Conservation (phyloP, 2,797 vertebrate genomes). For the Spondyliosoma cantharus region DNA sequence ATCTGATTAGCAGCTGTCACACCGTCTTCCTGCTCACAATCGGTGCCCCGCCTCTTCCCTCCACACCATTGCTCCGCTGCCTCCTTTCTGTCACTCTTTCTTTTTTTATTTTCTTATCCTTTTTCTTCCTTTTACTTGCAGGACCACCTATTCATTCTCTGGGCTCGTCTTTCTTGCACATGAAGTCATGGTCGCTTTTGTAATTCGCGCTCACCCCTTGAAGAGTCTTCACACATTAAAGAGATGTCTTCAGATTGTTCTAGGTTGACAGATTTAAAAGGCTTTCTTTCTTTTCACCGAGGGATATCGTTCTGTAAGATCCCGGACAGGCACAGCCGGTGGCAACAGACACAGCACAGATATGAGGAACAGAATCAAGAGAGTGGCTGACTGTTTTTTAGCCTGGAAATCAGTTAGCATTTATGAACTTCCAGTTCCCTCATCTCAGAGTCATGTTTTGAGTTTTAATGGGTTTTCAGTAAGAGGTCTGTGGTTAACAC, state of each 20-base stretch:
- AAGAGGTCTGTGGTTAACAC: too few relatives aligned
- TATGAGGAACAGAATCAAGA: not conserved
- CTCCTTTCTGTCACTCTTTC: slow-evolving; percentile 58
- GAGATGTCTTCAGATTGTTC: not conserved
- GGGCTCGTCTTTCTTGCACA: slow-evolving; percentile 27
- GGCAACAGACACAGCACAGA: not conserved
- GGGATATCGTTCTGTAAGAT: not conserved
- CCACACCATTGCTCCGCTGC: slow-evolving; percentile 63
- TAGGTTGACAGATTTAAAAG: slow-evolving; percentile 12
- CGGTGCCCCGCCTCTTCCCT: slow-evolving; percentile 59
- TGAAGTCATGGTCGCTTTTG: slow-evolving; percentile 17
- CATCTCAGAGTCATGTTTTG: too few relatives aligned
- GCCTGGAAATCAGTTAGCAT: too few relatives aligned
- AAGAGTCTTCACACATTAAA: slow-evolving; percentile 17
- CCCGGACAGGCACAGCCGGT: not conserved
- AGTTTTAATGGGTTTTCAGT: too few relatives aligned
- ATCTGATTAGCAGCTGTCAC: slow-evolving; percentile 89
- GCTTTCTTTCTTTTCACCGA: slow-evolving; percentile 6
- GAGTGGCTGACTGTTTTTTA: not conserved
- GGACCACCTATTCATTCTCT: slow-evolving; percentile 49
- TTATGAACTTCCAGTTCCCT: too few relatives aligned
- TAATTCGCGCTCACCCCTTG: slow-evolving; percentile 13
- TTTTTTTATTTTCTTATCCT: slow-evolving; percentile 36
- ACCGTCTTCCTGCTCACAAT: slow-evolving; percentile 80
- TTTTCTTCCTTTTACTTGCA: slow-evolving; percentile 34